Percentiles rank a stretch among this genome's conserved stretches.
Evolutionary conservation across 2,888 invertebrate genomes (phyloP).

Genomic region (Plagiodera versicolora): DNA sequence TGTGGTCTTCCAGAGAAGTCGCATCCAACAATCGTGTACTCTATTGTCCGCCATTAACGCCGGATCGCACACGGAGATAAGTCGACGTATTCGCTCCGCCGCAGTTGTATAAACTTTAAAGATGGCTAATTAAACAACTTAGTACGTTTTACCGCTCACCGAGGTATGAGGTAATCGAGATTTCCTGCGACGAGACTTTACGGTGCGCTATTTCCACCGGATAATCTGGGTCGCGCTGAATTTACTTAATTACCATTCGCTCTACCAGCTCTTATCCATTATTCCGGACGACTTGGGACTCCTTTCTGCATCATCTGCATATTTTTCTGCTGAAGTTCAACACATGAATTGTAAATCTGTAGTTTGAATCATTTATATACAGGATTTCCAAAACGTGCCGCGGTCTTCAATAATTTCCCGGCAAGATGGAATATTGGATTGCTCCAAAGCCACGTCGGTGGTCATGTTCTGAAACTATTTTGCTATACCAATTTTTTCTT

Average conservation of each 20-base stretch:
- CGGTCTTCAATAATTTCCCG: too few species aligned
- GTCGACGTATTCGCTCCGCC: conserved; percentile 16
- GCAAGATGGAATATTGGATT: too few species aligned
- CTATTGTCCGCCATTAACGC: conserved; percentile 35
- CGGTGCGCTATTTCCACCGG: conserved; percentile 24
- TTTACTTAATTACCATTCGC: conserved; percentile 33
- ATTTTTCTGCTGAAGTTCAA: too few species aligned
- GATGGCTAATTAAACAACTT: conserved; percentile 34
- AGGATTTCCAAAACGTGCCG: too few species aligned
- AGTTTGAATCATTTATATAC: too few species aligned
- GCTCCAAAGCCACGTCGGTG: too few species aligned
- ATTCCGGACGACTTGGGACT: conserved; percentile 20
- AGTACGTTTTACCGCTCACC: conserved; percentile 28
- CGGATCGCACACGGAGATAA: conserved; percentile 41
- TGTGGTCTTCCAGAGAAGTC: conserved; percentile 40
- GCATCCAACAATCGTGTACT: conserved; percentile 43
- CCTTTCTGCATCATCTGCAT: not conserved
- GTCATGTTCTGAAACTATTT: too few species aligned
- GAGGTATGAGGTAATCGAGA: conserved; percentile 28
- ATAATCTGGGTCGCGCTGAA: conserved; percentile 31
- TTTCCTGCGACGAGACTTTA: conserved; percentile 20
- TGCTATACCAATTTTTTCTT: too few species aligned
- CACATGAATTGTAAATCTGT: too few species aligned
- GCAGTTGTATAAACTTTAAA: conserved; percentile 31
- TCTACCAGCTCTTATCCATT: conserved; percentile 30